A percentile compares a stretch with the other conserved stretches of the same genome.
Evolutionary conservation across 2,797 vertebrate species (phyloP).

Genomic region (Masticophis lateralis): DNA sequence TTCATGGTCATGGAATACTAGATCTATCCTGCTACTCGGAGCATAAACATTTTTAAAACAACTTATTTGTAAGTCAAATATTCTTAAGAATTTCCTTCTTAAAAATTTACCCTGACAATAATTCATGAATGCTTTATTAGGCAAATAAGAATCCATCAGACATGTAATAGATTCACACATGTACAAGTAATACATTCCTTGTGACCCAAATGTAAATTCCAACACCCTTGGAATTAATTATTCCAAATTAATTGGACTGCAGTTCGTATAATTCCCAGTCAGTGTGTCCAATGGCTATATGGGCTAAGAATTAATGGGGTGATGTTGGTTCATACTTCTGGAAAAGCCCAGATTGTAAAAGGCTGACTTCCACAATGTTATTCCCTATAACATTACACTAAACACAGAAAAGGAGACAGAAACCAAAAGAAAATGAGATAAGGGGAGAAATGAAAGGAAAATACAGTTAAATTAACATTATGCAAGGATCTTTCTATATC

Average conservation of each 20-base stretch:
- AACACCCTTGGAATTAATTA: not conserved
- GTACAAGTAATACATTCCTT: too few species aligned
- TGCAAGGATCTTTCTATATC: not conserved
- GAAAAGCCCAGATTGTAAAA: not conserved
- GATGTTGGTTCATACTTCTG: not conserved
- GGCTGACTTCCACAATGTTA: not conserved
- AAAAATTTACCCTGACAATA: conserved; percentile 13
- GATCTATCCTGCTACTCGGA: conserved; percentile 20
- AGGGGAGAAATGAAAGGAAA: not conserved
- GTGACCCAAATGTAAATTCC: not conserved
- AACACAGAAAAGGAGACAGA: not conserved
- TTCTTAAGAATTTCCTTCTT: not conserved
- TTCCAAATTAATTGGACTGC: not conserved
- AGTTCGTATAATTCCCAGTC: not conserved
- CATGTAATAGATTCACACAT: not conserved
- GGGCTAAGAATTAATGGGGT: not conserved
- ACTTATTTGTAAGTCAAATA: conserved; percentile 8
- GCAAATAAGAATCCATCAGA: not conserved
- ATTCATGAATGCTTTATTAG: conserved; percentile 9
- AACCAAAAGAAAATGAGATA: not conserved
- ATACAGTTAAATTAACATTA: not conserved
- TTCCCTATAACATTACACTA: not conserved
- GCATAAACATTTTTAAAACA: conserved; percentile 35
- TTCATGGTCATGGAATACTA: conserved; percentile 35
- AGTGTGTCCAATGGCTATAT: not conserved